Base-by-base conservation (phyloP, 2,113 vertebrate genomes). In the Istiophorus platypterus region DNA sequence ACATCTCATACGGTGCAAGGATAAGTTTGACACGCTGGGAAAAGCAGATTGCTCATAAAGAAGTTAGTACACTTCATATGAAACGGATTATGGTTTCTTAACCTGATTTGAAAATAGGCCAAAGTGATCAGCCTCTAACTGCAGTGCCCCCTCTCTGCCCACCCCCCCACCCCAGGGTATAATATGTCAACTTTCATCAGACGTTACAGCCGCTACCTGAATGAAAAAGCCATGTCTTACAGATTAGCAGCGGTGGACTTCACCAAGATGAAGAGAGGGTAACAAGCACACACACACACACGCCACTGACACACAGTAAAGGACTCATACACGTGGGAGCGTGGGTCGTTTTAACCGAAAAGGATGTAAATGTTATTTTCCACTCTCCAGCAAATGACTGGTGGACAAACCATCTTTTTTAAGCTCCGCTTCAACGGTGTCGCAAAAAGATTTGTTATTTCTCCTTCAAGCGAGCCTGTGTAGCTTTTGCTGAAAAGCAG, bases 261-360 rank as follows among this genome's bases (percentile, higher is more conserved):
- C 90, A 97, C 97, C 92, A 97, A 98, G 94, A 97, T 99, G 93
- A 99, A 99, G 91, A 96, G 98, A 92, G 98, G 98, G 98, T 99
- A 97, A 95, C 93, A 62, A 26, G 68, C 76, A 57, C 63, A 17
- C 2, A 0, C 41, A 63, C n/a, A n/a, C n/a, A n/a, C n/a, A n/a
- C 39, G 45, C 22, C 7, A 20, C 45, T 49, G 45, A 49, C 45
- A 27, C 26, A 66, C 14, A 34, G 31, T 34, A 34, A 4, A 12
- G 31, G 11, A 15, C 15, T 37, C 10, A 37, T 14, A 71, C 15
- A 54, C 52, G 13, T 5, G 1, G 8, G 3, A 3, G 31, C 18
- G 42, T 61, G 39, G 31, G 56, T 8, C 1, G 59, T 61, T 26
- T 47, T 47, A 4, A 59, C 12, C 12, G 13, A 29, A 52, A 39